Base-by-base conservation (phyloP, 2,797 vertebrate species). In the Lerista edwardsae region DNA sequence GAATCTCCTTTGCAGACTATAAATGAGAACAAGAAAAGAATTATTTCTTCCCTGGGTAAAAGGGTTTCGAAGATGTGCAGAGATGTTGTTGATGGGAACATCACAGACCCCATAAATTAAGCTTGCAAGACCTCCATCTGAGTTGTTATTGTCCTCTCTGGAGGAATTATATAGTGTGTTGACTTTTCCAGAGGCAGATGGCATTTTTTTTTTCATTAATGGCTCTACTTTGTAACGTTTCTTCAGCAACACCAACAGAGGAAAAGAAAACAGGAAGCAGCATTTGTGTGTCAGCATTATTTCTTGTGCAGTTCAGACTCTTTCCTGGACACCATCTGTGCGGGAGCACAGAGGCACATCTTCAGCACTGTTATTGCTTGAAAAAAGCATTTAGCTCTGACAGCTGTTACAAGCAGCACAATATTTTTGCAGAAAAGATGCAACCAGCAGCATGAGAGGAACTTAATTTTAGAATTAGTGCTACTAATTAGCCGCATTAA, bases 391-490 rank as follows among this genome's bases (percentile, higher is more conserved):
- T 61, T 23, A 62, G 39, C 11, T 17, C 5, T 1, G 39, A 68
- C 47, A 65, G 23, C 25, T 85, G 75, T 41, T 74, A 10, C n/a
- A 29, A 29, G 65, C 27, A 61, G 84, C 44, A 68, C 19, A 75
- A 81, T 81, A 65, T 19, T 71, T 75, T 85, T 39, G 86, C 65
- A 87, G 4, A 79, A 31, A 36, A 93, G 27, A 86, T 62, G 15
- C 39, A 79, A 1, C 31, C 78, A 44, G 8, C 61, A 41, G 47
- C 44, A 75, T 34, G 23, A 75, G 82, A 85, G 29, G 23, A 85
- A 80, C 51, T 4, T 10, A 44, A 51, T 82, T 44, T 57, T 62
- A 25, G 65, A 84, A 88, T 36, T 11, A 64, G 51, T 34, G 23
- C 9, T 0, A 12, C 11, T 34, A 82, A 75, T 27, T 29, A 14